Evolutionary conservation across 2,113 vertebrate species (phyloP), one percentile per base, ranked within the genome.

Genomic region (Sminthopsis crassicaudata): DNA sequence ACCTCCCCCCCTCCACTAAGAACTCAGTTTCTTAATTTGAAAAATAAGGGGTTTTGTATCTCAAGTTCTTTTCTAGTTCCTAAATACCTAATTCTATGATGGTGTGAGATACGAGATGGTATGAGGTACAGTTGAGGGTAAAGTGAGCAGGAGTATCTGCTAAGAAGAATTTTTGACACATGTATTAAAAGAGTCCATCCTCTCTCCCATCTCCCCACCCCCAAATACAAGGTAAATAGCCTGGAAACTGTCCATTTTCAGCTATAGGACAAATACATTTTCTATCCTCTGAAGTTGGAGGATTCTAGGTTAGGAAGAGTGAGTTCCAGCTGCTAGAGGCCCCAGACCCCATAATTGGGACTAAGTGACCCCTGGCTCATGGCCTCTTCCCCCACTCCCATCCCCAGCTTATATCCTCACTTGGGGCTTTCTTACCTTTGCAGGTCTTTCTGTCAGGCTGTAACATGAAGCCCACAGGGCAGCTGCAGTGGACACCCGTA

Each of bases 361-460:
- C n/a, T 19, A 84, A 16, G 30, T 36, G 36, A n/a, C 60, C 42
- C 50, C 10, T 46, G 12, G 52, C 84, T 91, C 60, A 5, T 24
- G 14, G 30, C 27, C 46, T 51, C 76, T 51, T 2, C 16, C 76
- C 91, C 19, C 51, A 51, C 55, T 54, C 8, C 51, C 8, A 7
- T 46, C 53, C 6, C 30, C 55, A 30, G 4, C 9, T 3, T 46
- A 11, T 1, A 36, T 22, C 16, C 27, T 89, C 36, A 26, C 24
- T 0, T 24, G 46, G 50, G 7, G 67, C n/a, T 55, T 89, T 11
- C 97, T 90, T 98, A 99, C 99, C 99, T 99, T 99, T 99, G 98
- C 99, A 99, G 0, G 99, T 99, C 98, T 99, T 99, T 97, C 99
- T 99, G 98, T 99, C 99, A 0, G 99, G 99, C 97, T 99, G 99